phyloP scores from a whole-genome alignment of 2,113 vertebrate species.

The Sphyrna mokarran region DNA sequence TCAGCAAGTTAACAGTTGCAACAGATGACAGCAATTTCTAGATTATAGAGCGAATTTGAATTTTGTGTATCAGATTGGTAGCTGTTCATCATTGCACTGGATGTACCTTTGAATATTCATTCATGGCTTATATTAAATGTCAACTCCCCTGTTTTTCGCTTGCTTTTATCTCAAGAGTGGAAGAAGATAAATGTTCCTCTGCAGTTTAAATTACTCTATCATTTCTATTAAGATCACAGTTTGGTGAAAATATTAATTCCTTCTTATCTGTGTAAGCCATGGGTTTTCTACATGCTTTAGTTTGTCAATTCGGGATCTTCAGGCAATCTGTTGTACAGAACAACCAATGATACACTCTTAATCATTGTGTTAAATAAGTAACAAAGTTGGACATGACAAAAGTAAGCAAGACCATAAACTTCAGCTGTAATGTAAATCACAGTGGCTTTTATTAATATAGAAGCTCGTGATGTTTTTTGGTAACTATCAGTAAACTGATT shows the following conservation, averaged over 20 bases:
- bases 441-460: neutral
- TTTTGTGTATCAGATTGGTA: neutral
- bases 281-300: neutral
- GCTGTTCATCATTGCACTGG: neutral
- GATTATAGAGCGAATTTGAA: neutral
- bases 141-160: neutral
- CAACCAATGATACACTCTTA: neutral
- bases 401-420: neutral
- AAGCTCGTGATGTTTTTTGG: neutral
- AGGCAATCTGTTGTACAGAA: neutral
- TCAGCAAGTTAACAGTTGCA: neutral
- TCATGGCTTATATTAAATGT: neutral
- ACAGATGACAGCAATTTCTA: neutral
- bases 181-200: neutral
- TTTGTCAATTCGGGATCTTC: neutral
- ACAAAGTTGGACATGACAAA: neutral
- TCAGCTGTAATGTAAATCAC: neutral
- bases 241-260: neutral
- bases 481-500: neutral
- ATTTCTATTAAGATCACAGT: neutral
- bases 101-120: slow-evolving; percentile 3
- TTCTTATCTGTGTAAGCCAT: neutral
- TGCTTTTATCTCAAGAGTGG: neutral
- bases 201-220: neutral
- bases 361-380: neutral